Percentiles rank a stretch among this genome's conserved stretches.
Evolutionary conservation across 2,888 invertebrate genomes (phyloP).

Genomic region (Cyclophora albipunctata): DNA sequence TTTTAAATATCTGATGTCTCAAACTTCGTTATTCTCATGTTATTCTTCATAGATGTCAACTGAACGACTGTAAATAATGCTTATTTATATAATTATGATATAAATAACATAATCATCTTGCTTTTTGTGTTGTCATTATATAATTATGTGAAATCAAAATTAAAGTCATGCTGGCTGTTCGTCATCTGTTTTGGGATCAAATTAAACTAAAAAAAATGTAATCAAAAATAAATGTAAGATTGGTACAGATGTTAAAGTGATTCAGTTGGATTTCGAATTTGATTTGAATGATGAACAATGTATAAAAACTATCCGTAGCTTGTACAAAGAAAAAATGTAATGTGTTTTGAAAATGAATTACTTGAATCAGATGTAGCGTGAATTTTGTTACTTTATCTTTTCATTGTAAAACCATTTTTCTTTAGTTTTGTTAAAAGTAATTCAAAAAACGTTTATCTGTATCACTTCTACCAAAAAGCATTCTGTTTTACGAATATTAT

Average conservation of each 20-base stretch:
- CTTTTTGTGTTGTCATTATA: conserved; percentile 33
- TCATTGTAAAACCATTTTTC: background rate
- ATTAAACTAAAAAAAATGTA: conserved; percentile 29
- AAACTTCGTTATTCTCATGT: too few relatives aligned
- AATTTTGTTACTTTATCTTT: background rate
- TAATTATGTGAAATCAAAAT: conserved; percentile 18
- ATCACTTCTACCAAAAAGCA: too few relatives aligned
- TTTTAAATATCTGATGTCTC: too few relatives aligned
- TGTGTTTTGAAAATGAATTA: background rate
- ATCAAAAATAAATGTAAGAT: conserved; percentile 15
- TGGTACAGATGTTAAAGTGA: conserved; percentile 7
- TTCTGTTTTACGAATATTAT: conserved; percentile 14
- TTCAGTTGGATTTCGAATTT: background rate
- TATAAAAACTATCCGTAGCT: background rate
- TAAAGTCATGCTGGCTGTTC: conserved; percentile 35
- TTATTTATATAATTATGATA: conserved; percentile 21
- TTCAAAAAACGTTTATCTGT: too few relatives aligned
- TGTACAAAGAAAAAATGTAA: background rate
- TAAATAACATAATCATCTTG: conserved; percentile 22
- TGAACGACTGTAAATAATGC: conserved; percentile 19
- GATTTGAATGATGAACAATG: too few relatives aligned
- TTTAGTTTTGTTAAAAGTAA: background rate
- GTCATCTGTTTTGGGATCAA: conserved; percentile 66
- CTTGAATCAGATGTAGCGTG: too few relatives aligned
- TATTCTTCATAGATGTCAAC: conserved; percentile 6